Evolutionary conservation across 2,113 vertebrate genomes (phyloP).

Genomic region (Lipotes vexillifer): DNA sequence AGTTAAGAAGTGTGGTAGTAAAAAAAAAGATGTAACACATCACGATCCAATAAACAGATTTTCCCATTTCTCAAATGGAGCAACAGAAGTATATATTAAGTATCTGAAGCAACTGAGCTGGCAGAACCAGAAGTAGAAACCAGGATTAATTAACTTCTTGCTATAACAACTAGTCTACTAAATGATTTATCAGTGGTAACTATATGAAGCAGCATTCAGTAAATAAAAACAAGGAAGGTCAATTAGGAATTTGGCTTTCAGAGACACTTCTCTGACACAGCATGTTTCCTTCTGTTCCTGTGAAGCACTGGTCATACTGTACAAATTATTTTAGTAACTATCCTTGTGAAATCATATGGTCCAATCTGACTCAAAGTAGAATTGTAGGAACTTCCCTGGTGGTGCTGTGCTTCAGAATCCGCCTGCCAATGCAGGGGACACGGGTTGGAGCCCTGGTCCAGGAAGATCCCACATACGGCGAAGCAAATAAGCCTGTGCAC

Average conservation of each 20-base stretch:
- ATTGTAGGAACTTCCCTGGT: neutral
- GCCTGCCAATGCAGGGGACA: no score
- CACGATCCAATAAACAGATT: neutral
- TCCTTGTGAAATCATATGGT: neutral
- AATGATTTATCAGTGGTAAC: neutral
- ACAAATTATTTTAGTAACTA: neutral
- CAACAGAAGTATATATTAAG: neutral
- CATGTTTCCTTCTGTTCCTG: neutral
- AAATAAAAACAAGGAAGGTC: neutral
- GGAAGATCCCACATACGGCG: no score
- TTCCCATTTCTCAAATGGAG: neutral
- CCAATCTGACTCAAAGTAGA: neutral
- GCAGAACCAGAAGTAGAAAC: neutral
- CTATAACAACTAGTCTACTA: neutral
- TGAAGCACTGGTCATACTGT: neutral
- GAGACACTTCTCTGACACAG: neutral
- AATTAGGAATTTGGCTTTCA: neutral
- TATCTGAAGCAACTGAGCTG: neutral
- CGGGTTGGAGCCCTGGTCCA: no score
- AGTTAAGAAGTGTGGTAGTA: neutral
- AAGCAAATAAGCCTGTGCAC: no score
- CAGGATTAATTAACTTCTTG: neutral
- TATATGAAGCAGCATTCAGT: neutral
- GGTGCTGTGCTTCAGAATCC: no score
- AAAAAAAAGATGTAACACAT: neutral